A percentile compares a stretch with the other conserved stretches of the same genome.
These are phyloP conservation scores for Strix aluco DNA, from an alignment of 2,113 vertebrate species.

Conservation along the genomic window DNA sequence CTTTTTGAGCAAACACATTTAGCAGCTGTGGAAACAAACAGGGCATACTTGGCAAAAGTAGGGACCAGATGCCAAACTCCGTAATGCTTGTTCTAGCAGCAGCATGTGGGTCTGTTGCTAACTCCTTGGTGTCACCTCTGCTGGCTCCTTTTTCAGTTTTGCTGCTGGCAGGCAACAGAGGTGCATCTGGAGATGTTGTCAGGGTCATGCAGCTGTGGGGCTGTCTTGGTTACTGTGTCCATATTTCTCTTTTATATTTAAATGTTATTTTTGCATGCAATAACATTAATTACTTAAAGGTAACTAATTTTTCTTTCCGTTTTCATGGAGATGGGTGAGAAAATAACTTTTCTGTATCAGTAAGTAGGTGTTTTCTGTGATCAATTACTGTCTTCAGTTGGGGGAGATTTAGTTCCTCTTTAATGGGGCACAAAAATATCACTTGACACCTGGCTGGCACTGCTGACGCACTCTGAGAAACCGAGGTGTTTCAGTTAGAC, in stretches of 20 bases:
- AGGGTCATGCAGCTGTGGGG: slow-evolving; percentile 44
- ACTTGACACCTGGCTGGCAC: background rate
- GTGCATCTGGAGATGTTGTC: slow-evolving; percentile 63
- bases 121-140: slow-evolving; percentile 69
- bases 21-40: slow-evolving; percentile 80
- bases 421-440: background rate
- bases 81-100: slow-evolving; percentile 58
- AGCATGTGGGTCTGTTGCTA: slow-evolving; percentile 7
- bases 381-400: background rate
- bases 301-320: background rate
- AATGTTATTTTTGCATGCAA: background rate
- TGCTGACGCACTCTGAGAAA: background rate
- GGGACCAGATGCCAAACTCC: slow-evolving; percentile 72
- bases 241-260: slow-evolving; percentile 7
- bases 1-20: slow-evolving; percentile 64
- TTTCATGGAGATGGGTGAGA: fast-evolving
- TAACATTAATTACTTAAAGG: background rate
- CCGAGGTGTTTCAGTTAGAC: fast-evolving
- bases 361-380: background rate
- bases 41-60: slow-evolving; percentile 75
- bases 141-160: slow-evolving; percentile 34
- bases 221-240: background rate
- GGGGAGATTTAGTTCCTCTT: background rate
- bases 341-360: background rate
- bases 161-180: slow-evolving; percentile 53